Percentiles rank a stretch among this genome's conserved stretches.
These are phyloP conservation scores for Tetanocera ferruginea DNA, from an alignment of 2,888 invertebrate genomes.

Conservation along the genomic window DNA sequence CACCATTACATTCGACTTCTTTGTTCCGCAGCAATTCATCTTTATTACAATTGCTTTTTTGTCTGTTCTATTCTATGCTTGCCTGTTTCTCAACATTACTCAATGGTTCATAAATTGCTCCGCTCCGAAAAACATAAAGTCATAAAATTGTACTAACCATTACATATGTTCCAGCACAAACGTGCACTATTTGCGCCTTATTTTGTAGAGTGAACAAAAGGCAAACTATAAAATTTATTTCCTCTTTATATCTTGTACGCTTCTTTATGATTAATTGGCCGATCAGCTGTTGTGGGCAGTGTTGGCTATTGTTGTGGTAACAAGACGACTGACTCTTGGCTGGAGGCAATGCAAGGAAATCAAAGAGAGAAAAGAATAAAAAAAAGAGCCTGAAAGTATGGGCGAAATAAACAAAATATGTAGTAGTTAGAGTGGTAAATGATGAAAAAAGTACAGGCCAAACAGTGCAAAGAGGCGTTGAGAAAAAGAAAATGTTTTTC, in stretches of 20 bases:
- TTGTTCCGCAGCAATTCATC: conserved; percentile 25
- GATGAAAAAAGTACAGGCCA: too few species aligned
- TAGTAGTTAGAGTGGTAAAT: too few species aligned
- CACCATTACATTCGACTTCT: not conserved
- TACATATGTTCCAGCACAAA: not conserved
- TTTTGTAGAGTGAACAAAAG: conserved; percentile 2
- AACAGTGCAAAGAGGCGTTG: too few species aligned
- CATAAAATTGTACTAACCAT: conserved; percentile 28
- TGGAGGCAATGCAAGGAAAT: not conserved
- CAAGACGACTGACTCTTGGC: not conserved
- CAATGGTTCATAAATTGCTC: conserved; percentile 27
- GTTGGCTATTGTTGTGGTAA: conserved; percentile 8
- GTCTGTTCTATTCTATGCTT: not conserved
- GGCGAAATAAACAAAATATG: too few species aligned
- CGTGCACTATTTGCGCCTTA: not conserved
- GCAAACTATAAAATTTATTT: conserved; percentile 21
- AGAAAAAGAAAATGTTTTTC: too few species aligned
- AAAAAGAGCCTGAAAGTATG: not conserved
- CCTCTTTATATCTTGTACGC: not conserved
- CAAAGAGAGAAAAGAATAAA: not conserved
- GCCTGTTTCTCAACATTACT: not conserved
- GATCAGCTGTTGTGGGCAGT: conserved; percentile 26
- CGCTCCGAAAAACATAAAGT: conserved; percentile 33
- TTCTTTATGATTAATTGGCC: conserved; percentile 30
- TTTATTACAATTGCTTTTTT: conserved; percentile 7